Base-by-base conservation (phyloP, 1,140 invertebrate species). In the Pseudomyrmex dendroicus region DNA sequence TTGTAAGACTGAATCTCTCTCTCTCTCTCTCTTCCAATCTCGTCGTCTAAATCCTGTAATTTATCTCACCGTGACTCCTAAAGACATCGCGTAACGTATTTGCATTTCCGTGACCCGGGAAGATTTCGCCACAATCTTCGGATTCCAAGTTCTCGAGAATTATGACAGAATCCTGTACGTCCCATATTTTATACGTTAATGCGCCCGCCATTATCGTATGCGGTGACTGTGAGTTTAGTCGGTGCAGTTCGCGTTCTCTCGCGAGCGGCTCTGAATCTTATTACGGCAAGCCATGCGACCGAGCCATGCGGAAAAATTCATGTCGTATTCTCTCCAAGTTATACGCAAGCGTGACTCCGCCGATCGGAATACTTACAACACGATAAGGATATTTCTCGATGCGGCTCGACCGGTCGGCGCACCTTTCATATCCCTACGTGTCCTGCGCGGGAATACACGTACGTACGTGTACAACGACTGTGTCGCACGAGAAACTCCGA, bases 321-420 rank as follows among this genome's bases (percentile, higher is more conserved):
- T 59, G 54, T 46, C 54, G 10, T 50, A 68, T 25, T 72, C 22
- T 72, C 20, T 17, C 22, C 12, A n/a, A 48, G 56, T 78, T 78
- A 48, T 48, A 70, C 10, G 13, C 22, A 48, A 74, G 52, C 64
- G 15, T 80, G 44, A 70, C 22, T 80, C 20, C 54, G 54, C 15
- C 54, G 44, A 80, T 59, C 64, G 76, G 44, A 70, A 78, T 70
- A 80, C 66, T 59, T 67, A 67, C 35, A 25, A 20, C 66, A 72
- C 20, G 76, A 59, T 70, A 67, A 77, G 50, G 54, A 66, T 67
- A 59, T 70, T 59, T 50, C 76, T 50, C 56, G 20, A 78, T 48
- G 35, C 22, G 20, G 15, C n/a, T 8, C 20, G 56, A 80, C 66
- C 66, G 56, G 54, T 80, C 7, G 64, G 17, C 15, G 22, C 8